Evolutionary conservation across 1,140 invertebrate genomes (phyloP).

Genomic region (Drosophila tristis): DNA sequence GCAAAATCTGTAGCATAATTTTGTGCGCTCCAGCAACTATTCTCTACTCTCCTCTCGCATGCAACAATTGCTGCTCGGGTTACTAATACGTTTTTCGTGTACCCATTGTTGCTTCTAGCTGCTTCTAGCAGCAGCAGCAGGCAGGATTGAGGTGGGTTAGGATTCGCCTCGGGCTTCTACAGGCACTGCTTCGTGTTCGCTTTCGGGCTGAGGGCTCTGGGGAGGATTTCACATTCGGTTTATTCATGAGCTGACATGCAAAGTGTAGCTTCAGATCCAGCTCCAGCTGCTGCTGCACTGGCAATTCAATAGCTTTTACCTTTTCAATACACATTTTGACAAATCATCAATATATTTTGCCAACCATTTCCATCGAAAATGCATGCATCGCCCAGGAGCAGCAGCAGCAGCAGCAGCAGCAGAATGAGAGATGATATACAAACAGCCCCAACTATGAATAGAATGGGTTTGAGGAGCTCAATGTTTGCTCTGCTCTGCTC

Average conservation of each 20-base stretch:
- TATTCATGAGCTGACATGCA: constrained; percentile 55
- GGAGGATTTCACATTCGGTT: constrained; percentile 17
- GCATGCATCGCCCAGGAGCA: constrained; percentile 52
- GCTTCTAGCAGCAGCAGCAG: no score
- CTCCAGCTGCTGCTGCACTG: constrained; percentile 39
- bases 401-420: constrained; percentile 21
- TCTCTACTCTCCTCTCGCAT: constrained; percentile 10
- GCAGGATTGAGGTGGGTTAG: no score
- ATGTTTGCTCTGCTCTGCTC: constrained; percentile 34
- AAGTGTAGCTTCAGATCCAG: constrained; percentile 37
- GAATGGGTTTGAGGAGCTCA: constrained; percentile 1
- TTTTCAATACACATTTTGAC: constrained; percentile 73
- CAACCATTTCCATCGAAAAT: constrained; percentile 34
- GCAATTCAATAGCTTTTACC: constrained; percentile 72
- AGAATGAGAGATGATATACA: constrained; percentile 30
- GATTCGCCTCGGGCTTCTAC: no score
- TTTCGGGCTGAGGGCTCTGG: not conserved
- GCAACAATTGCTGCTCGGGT: constrained; percentile 44
- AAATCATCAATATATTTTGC: constrained; percentile 78
- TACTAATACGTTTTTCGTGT: constrained; percentile 74
- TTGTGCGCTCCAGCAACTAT: constrained; percentile 17
- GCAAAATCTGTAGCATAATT: constrained; percentile 19
- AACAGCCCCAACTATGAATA: constrained; percentile 20
- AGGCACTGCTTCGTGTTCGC: constrained; percentile 12
- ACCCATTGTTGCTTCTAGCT: constrained; percentile 30